These are phyloP conservation scores for Scelioninae gen. 2 DNA, from an alignment of 2,888 invertebrate species.

Conservation along the genomic window DNA sequence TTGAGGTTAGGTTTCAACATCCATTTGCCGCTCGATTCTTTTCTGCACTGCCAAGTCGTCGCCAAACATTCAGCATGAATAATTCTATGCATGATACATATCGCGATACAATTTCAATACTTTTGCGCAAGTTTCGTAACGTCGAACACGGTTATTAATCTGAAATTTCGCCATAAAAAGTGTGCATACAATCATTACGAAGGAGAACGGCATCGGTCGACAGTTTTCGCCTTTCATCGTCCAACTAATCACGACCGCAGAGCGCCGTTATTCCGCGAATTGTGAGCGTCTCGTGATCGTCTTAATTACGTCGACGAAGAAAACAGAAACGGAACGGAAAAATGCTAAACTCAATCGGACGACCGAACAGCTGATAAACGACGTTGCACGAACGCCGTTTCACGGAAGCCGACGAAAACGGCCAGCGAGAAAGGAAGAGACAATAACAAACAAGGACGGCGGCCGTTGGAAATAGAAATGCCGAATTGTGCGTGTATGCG, in stretches of 20 bases:
- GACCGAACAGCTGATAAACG: slow-evolving; percentile 54
- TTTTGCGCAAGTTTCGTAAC: too few relatives aligned
- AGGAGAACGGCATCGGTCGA: slow-evolving; percentile 44
- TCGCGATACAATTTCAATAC: too few relatives aligned
- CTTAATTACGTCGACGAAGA: slow-evolving; percentile 53
- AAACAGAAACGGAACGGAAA: slow-evolving; percentile 7
- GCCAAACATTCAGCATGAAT: too few relatives aligned
- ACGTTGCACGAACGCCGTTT: slow-evolving; percentile 5
- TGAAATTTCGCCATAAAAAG: slow-evolving; percentile 28
- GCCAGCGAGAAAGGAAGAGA: too few relatives aligned
- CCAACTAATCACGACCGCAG: slow-evolving; percentile 64
- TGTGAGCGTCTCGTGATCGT: slow-evolving; percentile 58
- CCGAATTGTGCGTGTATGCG: too few relatives aligned
- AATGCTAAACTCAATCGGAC: slow-evolving; percentile 23
- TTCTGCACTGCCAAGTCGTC: too few relatives aligned
- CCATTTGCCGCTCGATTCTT: too few relatives aligned
- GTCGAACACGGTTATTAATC: slow-evolving; percentile 25
- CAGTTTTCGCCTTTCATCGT: slow-evolving; percentile 59
- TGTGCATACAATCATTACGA: slow-evolving; percentile 45
- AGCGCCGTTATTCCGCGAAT: slow-evolving; percentile 65
- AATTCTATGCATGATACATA: too few relatives aligned
- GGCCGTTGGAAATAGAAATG: too few relatives aligned
- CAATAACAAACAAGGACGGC: too few relatives aligned
- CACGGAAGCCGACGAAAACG: neutral
- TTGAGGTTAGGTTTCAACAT: too few relatives aligned